Evolutionary conservation across 2,113 vertebrate species (phyloP), one percentile per base, ranked within the genome.

Genomic region (Bubalus kerabau): DNA sequence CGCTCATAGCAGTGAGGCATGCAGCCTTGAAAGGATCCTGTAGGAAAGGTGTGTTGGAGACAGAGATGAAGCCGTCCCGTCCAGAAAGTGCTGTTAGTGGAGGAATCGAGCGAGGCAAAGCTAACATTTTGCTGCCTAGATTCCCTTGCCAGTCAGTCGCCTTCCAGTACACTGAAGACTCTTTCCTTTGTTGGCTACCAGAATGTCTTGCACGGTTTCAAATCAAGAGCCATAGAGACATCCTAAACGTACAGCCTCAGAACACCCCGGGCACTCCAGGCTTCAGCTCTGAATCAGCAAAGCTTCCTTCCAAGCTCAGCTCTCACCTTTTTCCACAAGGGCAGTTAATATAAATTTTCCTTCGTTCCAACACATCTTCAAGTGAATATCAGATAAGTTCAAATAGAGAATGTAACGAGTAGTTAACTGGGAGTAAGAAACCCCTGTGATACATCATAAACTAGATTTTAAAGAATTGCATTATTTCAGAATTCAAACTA

Each of bases 401-500:
- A 92, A 57, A 52, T 36, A 71, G 74, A 87, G 40, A 54, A 67
- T 60, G 87, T n/a, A 94, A 95, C 59, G 21, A 87, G 24, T 76
- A 84, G 90, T 10, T 91, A 91, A 62, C 43, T 71, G 46, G 32
- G 3, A 43, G 78, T 26, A n/a, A 64, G 21, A 11, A 23, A 71
- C 1, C 8, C 16, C 50, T 48, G n/a, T 62, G 36, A 59, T 17
- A 62, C 52, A 74, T 24, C 40, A 59, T n/a, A 62, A 90, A 74
- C 54, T 10, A 95, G n/a, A 86, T 96, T 86, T 71, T 74, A 89
- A 85, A 54, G 23, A 80, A 50, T 48, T 83, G 54, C 13, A 48
- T 95, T 46, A 59, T 81, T 17, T 93, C 85, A 95, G 48, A 89
- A 94, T 84, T 76, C 74, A 90, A 97, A 88, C 24, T 85, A 82